A percentile compares a stretch with the other conserved stretches of the same genome.
Evolutionary conservation across 2,797 vertebrate genomes (phyloP).

Genomic region (Zenarchopterus dispar): DNA sequence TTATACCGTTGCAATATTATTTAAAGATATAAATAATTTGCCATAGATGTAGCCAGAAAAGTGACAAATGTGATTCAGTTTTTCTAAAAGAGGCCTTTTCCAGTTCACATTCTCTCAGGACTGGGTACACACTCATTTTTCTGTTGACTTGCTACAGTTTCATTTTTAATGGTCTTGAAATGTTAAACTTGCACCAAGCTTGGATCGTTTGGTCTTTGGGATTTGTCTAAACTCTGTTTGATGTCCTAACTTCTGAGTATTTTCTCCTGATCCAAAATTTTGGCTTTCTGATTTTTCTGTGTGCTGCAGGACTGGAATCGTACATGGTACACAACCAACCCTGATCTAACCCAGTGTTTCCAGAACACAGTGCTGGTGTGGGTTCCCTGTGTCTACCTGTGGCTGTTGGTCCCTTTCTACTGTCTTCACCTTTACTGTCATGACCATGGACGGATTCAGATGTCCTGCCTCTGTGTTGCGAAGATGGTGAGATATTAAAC

Average conservation of each 20-base stretch:
- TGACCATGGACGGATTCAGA: constrained; percentile 87
- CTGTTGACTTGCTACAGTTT: constrained; percentile 66
- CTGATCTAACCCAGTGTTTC: constrained; percentile 95
- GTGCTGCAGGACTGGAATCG: constrained; percentile 90
- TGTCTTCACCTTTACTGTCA: constrained; percentile 88
- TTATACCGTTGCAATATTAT: constrained; percentile 34
- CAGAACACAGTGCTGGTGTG: constrained; percentile 93
- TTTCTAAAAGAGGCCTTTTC: constrained; percentile 36
- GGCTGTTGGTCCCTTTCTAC: constrained; percentile 91
- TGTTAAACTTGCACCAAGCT: constrained; percentile 28
- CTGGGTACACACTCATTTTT: constrained; percentile 39
- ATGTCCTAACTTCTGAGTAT: constrained; percentile 17
- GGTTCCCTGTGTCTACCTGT: constrained; percentile 94
- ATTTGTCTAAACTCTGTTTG: constrained; percentile 19
- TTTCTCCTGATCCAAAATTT: constrained; percentile 27
- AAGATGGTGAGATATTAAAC: constrained; percentile 86
- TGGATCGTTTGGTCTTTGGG: constrained; percentile 37
- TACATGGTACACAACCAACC: constrained; percentile 93
- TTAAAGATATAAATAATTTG: constrained; percentile 8
- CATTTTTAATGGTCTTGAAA: constrained; percentile 41
- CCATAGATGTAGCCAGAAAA: constrained; percentile 36
- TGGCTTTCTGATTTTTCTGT: constrained; percentile 17
- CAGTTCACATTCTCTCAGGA: constrained; percentile 34
- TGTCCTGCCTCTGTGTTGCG: constrained; percentile 91
- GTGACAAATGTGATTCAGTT: constrained; percentile 48